Percentiles rank a stretch among this genome's conserved stretches.
Evolutionary conservation across 2,113 vertebrate genomes (phyloP).

Genomic region (Hippocampus mohnikei): DNA sequence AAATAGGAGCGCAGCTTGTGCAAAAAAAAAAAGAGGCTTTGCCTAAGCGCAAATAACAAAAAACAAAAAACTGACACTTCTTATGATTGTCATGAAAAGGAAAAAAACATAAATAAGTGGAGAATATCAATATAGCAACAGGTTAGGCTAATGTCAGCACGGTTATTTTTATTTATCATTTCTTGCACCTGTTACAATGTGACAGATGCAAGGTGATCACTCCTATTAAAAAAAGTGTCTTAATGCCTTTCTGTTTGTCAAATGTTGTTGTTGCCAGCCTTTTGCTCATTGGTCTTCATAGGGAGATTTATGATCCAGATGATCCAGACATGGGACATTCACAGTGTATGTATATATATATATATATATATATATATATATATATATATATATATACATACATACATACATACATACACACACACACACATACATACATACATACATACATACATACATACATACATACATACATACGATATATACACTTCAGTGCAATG

Average conservation of each 20-base stretch:
- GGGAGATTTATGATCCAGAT: conserved; percentile 72
- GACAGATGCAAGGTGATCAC: conserved; percentile 17
- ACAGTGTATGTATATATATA: conserved; percentile 5
- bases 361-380: too few species aligned
- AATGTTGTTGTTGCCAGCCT: conserved; percentile 37
- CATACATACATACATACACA: too few species aligned
- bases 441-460: too few species aligned
- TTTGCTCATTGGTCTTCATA: conserved; percentile 60
- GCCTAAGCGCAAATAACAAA: too few species aligned
- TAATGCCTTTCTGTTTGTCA: conserved; percentile 41
- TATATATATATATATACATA: too few species aligned
- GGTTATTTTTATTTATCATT: background rate
- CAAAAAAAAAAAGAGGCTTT: too few species aligned
- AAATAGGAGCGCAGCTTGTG: too few species aligned
- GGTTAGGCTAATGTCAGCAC: background rate
- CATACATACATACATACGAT: too few species aligned
- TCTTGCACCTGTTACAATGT: conserved; percentile 13
- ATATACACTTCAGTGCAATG: background rate
- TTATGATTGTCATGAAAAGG: background rate
- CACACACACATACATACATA: too few species aligned
- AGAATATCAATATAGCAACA: background rate
- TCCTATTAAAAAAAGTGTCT: conserved; percentile 27
- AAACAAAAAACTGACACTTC: background rate
- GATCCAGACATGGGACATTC: too few species aligned
- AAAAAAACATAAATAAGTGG: background rate